Percentiles rank a stretch among this genome's conserved stretches.
Conservation (phyloP, 92 coral and sea anemone species). For the Porites lobata region DNA sequence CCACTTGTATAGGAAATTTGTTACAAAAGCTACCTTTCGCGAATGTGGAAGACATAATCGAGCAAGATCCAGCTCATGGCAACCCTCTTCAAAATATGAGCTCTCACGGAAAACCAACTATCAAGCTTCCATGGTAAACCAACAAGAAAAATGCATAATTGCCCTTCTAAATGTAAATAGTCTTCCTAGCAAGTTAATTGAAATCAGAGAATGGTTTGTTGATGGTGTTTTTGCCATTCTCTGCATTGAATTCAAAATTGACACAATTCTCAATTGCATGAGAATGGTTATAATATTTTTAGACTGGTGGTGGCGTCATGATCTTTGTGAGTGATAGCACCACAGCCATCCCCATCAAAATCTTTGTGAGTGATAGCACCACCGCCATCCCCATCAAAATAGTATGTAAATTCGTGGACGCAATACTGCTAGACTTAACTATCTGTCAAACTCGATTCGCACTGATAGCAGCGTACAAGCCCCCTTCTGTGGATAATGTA, state of each 20-base stretch:
- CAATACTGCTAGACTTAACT: constrained; percentile 31
- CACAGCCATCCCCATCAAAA: constrained; percentile 25
- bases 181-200: constrained; percentile 55
- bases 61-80: not conserved
- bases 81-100: constrained; percentile 25
- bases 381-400: constrained; percentile 26
- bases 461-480: constrained; percentile 47
- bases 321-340: constrained; percentile 50
- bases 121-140: constrained; percentile 3
- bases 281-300: constrained; percentile 51
- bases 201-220: constrained; percentile 65
- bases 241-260: constrained; percentile 61
- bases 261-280: constrained; percentile 32
- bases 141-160: constrained; percentile 52
- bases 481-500: constrained; percentile 47
- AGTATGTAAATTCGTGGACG: constrained; percentile 25
- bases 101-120: constrained; percentile 19
- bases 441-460: constrained; percentile 50
- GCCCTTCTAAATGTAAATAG: constrained; percentile 59
- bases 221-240: constrained; percentile 49
- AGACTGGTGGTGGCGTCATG: constrained; percentile 54
- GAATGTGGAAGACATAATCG: constrained; percentile 35
- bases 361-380: constrained; percentile 45
- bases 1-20: constrained; percentile 1
- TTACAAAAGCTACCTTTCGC: constrained; percentile 38